Base-by-base conservation (phyloP, 2,888 invertebrate genomes). In the Epinotia brunnichana region DNA sequence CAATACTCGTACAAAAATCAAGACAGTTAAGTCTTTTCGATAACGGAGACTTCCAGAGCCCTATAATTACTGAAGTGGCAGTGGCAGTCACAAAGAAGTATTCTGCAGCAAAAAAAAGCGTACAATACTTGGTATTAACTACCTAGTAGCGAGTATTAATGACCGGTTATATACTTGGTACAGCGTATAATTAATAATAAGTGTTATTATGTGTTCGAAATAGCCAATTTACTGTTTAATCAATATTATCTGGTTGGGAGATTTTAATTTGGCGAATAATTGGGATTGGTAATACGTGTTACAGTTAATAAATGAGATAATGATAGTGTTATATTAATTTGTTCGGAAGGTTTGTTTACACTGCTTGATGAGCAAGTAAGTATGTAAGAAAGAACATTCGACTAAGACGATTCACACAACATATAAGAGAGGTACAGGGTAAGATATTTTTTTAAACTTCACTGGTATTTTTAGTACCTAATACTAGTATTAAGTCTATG, bases 221-320 rank as follows among this genome's bases (percentile, higher is more conserved):
- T 11, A 35, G 51, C 29, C 48, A 51, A 51, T 62, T 44, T 29
- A 24, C 48, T 51, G 35, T 63, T 63, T 13, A 53, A 51, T 63
- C 17, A 51, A 7, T 51, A 53, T 19, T 51, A 63, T 63, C 51
- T 29, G n/a, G 35, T 11, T 24, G 29, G 17, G 7, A n/a, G 29
- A 51, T 13, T 53, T 63, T 51, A 63, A 63, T 63, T 63, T 51
- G 35, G 19, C 29, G 63, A 53, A 63, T 63, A 19, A 51, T 63
- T 63, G 51, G 35, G 7, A 13, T 13, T 35, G 3, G 17, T 63
- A 5, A 39, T 39, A 21, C 21, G 21, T 56, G 54, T 29, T 56
- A 15, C 56, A 5, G 29, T 24, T 57, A 9, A 21, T 57, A 57
- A 57, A 29, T 57, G n/a, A 4, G 29, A 29, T 57, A n/a, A n/a